phyloP scores from a whole-genome alignment of 2,797 vertebrate species.

The Eutrigla gurnardus region DNA sequence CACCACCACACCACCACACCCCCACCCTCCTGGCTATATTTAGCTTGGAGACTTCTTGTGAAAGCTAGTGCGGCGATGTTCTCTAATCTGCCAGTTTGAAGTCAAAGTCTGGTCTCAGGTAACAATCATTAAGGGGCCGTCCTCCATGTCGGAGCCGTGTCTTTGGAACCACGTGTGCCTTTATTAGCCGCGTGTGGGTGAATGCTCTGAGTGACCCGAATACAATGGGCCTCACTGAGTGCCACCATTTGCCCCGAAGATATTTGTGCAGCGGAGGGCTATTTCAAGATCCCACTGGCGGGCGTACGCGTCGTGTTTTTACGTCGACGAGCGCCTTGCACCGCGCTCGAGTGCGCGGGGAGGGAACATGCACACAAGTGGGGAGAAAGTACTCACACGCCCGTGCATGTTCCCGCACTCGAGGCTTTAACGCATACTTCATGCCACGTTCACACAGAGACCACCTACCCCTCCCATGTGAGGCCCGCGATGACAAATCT shows the following conservation, averaged over 20 bases:
- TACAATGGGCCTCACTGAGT: conserved; percentile 68
- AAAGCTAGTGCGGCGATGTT: conserved; percentile 57
- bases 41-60: conserved; percentile 63
- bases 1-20: not conserved
- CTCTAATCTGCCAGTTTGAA: conserved; percentile 57
- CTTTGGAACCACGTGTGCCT: conserved; percentile 24
- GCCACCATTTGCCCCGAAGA: conserved; percentile 72
- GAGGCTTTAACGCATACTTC: conserved; percentile 49
- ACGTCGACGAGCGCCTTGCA: conserved; percentile 62
- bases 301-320: conserved; percentile 62
- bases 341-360: conserved; percentile 41
- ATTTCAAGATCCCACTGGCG: conserved; percentile 72
- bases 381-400: conserved; percentile 40
- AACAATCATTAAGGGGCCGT: not conserved
- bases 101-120: conserved; percentile 43
- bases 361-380: conserved; percentile 42
- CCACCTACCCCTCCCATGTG: conserved; percentile 51
- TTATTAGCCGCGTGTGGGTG: conserved; percentile 59
- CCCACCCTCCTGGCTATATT: conserved; percentile 70
- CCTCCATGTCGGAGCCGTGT: conserved; percentile 24
- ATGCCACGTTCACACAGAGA: conserved; percentile 44
- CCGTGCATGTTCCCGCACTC: conserved; percentile 42
- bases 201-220: conserved; percentile 58
- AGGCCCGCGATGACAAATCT: conserved; percentile 35
- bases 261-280: conserved; percentile 70